phyloP scores from a whole-genome alignment of 2,797 vertebrate species.

The Pitangus sulphuratus region DNA sequence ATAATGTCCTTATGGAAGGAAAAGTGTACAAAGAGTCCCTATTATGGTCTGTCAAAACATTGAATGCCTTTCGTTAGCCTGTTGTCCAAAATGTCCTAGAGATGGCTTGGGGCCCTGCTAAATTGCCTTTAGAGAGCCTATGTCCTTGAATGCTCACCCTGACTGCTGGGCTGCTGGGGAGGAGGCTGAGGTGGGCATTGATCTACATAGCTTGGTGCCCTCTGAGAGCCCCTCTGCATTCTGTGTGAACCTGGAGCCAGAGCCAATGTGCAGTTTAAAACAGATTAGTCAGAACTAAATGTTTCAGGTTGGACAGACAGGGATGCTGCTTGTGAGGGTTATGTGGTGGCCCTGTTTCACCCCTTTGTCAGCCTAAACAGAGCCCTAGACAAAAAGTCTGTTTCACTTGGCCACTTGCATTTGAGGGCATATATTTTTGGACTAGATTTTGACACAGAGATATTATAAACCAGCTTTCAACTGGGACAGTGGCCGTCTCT shows the following conservation, averaged over 20 bases:
- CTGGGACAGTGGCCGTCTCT: neutral
- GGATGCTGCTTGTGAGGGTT: neutral
- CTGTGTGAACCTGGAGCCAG: fast-evolving
- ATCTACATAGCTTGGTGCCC: neutral
- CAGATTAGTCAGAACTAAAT: neutral
- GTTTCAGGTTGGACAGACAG: neutral
- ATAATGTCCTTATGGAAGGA: neutral
- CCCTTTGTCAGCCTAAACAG: neutral
- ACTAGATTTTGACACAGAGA: neutral
- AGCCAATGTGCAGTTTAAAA: neutral
- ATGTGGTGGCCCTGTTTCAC: fast-evolving
- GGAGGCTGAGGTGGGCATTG: neutral
- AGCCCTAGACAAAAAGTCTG: neutral
- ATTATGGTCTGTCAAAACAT: fast-evolving
- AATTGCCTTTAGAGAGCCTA: neutral
- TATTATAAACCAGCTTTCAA: neutral
- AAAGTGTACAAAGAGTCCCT: neutral
- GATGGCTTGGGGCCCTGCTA: neutral
- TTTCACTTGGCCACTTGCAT: fast-evolving
- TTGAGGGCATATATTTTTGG: neutral
- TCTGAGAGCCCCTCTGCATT: neutral
- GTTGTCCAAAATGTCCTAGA: neutral
- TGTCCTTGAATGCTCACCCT: neutral
- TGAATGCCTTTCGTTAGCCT: neutral
- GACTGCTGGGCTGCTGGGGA: neutral